These are phyloP conservation scores for Neolamprologus toae DNA, from an alignment of 2,113 vertebrate genomes.

Conservation along the genomic window DNA sequence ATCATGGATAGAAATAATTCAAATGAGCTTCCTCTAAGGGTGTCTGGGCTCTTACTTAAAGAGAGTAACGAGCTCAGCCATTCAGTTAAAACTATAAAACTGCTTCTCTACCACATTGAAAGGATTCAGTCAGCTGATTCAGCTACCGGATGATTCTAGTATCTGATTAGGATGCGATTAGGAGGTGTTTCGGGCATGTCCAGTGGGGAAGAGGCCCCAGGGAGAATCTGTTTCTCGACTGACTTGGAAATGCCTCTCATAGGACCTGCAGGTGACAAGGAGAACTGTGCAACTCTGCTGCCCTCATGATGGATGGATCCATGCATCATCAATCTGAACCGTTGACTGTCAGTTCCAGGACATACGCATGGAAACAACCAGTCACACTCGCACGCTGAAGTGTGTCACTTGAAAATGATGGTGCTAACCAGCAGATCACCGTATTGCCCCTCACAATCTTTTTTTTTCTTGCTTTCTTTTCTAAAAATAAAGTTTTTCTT, in stretches of 20 bases:
- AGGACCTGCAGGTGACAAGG: background rate
- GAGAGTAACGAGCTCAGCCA: background rate
- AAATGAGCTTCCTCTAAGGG: background rate
- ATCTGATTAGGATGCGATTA: background rate
- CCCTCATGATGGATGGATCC: background rate
- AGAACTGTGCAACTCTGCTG: background rate
- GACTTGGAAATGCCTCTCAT: background rate
- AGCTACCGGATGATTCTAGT: background rate
- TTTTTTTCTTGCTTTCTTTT: background rate
- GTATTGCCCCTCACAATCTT: background rate
- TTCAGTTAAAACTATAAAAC: background rate
- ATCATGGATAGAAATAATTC: background rate
- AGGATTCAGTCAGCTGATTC: background rate
- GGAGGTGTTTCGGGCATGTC: background rate
- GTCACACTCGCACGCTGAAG: background rate
- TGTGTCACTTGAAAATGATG: background rate
- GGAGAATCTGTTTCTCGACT: background rate
- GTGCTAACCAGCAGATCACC: background rate
- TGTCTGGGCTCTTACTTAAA: background rate
- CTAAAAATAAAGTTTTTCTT: background rate
- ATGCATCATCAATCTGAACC: background rate
- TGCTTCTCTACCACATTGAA: background rate
- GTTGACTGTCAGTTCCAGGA: background rate
- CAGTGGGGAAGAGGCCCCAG: background rate
- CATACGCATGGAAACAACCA: background rate